phyloP scores from a whole-genome alignment of 2,113 vertebrate genomes.

The Caretta caretta region DNA sequence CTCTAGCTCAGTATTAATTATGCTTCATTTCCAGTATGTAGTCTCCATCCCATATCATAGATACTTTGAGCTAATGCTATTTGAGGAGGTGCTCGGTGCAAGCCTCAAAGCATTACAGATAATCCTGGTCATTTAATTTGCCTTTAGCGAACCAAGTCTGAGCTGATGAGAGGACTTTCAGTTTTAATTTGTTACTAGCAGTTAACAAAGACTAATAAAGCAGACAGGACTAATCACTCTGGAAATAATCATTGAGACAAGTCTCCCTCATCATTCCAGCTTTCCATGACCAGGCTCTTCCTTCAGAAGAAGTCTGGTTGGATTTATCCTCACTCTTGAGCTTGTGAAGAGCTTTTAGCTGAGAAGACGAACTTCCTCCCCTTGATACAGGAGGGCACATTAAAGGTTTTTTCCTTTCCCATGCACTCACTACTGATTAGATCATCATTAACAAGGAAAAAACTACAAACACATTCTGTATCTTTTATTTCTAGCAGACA shows the following conservation, averaged over 20 bases:
- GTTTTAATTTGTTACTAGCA: neutral
- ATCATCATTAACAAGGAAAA: neutral
- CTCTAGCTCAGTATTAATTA: neutral
- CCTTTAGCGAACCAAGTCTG: neutral
- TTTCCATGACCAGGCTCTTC: neutral
- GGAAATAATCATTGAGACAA: neutral
- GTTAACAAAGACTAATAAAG: no score
- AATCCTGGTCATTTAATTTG: neutral
- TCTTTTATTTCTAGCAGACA: constrained; percentile 86
- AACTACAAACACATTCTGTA: constrained; percentile 53
- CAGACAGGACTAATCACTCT: neutral
- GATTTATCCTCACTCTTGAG: neutral
- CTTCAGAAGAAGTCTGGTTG: neutral
- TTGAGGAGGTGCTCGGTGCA: neutral
- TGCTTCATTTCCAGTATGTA: neutral
- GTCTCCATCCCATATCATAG: fast-evolving
- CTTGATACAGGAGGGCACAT: neutral
- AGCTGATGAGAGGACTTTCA: neutral
- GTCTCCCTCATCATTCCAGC: neutral
- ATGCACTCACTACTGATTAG: neutral
- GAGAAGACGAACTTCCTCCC: neutral
- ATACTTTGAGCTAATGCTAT: neutral
- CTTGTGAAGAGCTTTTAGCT: neutral
- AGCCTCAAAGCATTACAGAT: neutral
- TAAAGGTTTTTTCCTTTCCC: neutral